Evolutionary conservation across 2,888 invertebrate species (phyloP).

Genomic region (Choristoneura rosaceana): DNA sequence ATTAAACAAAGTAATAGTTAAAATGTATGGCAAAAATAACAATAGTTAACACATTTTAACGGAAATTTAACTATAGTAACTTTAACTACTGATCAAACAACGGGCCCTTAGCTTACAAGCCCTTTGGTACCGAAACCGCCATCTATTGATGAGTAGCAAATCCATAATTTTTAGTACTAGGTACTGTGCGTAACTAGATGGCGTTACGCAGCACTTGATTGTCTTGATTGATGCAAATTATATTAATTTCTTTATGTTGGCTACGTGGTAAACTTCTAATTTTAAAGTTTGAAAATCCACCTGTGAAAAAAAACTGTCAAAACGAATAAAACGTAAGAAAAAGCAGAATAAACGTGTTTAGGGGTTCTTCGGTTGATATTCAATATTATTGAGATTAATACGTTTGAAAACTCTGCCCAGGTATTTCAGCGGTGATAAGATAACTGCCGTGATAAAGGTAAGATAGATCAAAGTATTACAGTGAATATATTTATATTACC

Average conservation of each 20-base stretch:
- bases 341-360: neutral
- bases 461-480: constrained; percentile 1
- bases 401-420: neutral
- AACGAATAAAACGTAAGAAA: neutral
- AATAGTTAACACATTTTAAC: too few relatives aligned
- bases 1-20: too few relatives aligned
- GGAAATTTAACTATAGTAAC: too few relatives aligned
- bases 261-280: neutral
- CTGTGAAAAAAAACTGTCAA: neutral
- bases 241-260: neutral
- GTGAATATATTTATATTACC: too few relatives aligned
- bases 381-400: neutral
- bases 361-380: neutral
- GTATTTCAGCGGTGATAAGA: neutral
- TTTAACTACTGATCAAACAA: too few relatives aligned
- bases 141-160: constrained; percentile 29
- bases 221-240: neutral
- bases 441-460: neutral
- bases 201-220: neutral
- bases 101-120: too few relatives aligned
- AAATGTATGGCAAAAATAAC: too few relatives aligned
- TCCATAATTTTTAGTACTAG: neutral
- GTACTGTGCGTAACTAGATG: neutral
- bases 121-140: constrained; percentile 3
- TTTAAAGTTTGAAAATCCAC: neutral